Conservation (phyloP, 2,797 vertebrate species). For the Gallinago stenura region DNA sequence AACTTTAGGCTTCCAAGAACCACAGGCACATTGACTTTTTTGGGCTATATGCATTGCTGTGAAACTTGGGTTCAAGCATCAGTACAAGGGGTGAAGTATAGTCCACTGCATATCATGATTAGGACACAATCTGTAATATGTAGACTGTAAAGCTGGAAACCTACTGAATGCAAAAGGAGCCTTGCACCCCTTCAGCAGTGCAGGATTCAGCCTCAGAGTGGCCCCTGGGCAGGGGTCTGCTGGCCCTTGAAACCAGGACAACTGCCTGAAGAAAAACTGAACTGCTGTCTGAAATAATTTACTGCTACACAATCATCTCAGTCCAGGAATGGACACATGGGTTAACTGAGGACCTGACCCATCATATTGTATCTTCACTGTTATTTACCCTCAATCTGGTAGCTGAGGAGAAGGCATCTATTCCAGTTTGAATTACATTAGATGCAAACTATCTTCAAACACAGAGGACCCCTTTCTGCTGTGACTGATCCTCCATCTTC, state of each 20-base stretch:
- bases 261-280: neutral
- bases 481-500: neutral
- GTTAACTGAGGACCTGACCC: neutral
- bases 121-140: rapidly evolving
- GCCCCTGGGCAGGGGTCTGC: neutral
- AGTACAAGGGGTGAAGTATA: neutral
- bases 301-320: rapidly evolving
- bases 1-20: slow-evolving; percentile 63
- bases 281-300: neutral
- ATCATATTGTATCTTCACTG: rapidly evolving
- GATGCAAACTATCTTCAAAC: neutral
- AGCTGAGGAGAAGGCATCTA: neutral
- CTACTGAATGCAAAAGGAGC: neutral
- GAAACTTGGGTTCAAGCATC: neutral
- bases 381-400: neutral
- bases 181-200: neutral
- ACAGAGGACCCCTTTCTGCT: neutral
- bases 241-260: neutral
- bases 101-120: neutral
- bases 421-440: neutral
- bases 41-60: slow-evolving; percentile 4
- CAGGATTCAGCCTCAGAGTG: rapidly evolving
- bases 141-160: neutral
- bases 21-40: slow-evolving; percentile 17
- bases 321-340: neutral